Conservation (phyloP, 2,888 invertebrate species). For the Thymelicus lineola region DNA sequence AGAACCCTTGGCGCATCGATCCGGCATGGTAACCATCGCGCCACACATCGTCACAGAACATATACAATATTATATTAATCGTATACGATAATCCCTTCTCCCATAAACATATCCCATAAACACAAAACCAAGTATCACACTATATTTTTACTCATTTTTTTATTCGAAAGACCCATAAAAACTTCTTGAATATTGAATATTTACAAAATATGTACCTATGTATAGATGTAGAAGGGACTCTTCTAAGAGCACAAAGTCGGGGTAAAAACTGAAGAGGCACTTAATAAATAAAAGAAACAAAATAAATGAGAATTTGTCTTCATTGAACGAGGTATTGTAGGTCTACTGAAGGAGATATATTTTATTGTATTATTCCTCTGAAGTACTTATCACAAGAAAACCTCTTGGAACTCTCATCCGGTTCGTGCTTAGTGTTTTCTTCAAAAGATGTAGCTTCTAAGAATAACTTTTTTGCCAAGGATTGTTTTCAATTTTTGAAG, state of each 20-base stretch:
- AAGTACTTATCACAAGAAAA: constrained; percentile 13
- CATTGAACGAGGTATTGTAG: background rate
- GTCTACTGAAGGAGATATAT: background rate
- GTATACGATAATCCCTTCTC: too few species aligned
- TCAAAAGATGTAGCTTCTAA: constrained; percentile 20
- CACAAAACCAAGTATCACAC: too few species aligned
- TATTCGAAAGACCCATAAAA: too few species aligned
- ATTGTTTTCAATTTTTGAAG: background rate
- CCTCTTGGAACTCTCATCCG: constrained; percentile 11
- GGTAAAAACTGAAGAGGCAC: background rate
- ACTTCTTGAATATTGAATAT: too few species aligned
- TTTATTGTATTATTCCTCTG: constrained; percentile 3
- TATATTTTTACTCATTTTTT: too few species aligned
- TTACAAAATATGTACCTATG: too few species aligned
- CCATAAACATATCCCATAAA: too few species aligned
- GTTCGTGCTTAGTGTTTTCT: constrained; percentile 24
- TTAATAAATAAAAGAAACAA: background rate
- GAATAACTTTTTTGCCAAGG: constrained; percentile 1
- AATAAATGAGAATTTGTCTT: background rate
- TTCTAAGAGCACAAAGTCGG: background rate
- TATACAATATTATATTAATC: too few species aligned
- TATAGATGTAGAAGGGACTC: background rate
- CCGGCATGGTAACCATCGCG: too few species aligned
- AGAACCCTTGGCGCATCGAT: too few species aligned
- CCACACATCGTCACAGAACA: too few species aligned